Evolutionary conservation across 2,113 vertebrate species (phyloP).

Genomic region (Megaleporinus macrocephalus): DNA sequence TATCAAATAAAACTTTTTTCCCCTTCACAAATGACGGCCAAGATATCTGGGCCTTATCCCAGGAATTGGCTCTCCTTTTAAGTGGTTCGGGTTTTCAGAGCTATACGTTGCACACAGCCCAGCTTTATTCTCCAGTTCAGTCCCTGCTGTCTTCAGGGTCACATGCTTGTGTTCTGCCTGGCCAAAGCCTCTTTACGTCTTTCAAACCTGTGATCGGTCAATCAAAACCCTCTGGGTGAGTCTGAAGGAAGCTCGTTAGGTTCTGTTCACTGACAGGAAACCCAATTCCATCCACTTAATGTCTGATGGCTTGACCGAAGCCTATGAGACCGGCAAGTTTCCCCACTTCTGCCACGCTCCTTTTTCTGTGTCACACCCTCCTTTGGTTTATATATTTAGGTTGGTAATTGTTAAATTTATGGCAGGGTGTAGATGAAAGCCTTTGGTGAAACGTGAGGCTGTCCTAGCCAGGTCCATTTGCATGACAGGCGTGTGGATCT

Average conservation of each 20-base stretch:
- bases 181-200: constrained; percentile 64
- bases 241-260: constrained; percentile 64
- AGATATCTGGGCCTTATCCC: constrained; percentile 41
- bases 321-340: constrained; percentile 20
- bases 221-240: constrained; percentile 59
- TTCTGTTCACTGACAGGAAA: constrained; percentile 67
- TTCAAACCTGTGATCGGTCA: constrained; percentile 63
- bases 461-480: constrained; percentile 49
- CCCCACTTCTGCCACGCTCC: constrained; percentile 48
- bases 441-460: constrained; percentile 47
- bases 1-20: constrained; percentile 15
- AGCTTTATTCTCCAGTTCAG: constrained; percentile 58
- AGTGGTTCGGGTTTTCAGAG: constrained; percentile 56
- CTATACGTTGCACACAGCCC: constrained; percentile 59
- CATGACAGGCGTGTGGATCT: constrained; percentile 53
- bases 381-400: constrained; percentile 68
- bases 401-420: constrained; percentile 65
- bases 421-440: constrained; percentile 62
- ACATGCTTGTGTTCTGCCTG: constrained; percentile 67
- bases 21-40: constrained; percentile 1
- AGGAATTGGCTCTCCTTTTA: constrained; percentile 55
- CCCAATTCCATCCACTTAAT: constrained; percentile 61
- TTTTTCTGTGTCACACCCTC: constrained; percentile 46
- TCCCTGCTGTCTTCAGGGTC: constrained; percentile 60
- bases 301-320: constrained; percentile 54